phyloP scores from a whole-genome alignment of 2,113 vertebrate genomes.

The Xiphophorus couchianus region DNA sequence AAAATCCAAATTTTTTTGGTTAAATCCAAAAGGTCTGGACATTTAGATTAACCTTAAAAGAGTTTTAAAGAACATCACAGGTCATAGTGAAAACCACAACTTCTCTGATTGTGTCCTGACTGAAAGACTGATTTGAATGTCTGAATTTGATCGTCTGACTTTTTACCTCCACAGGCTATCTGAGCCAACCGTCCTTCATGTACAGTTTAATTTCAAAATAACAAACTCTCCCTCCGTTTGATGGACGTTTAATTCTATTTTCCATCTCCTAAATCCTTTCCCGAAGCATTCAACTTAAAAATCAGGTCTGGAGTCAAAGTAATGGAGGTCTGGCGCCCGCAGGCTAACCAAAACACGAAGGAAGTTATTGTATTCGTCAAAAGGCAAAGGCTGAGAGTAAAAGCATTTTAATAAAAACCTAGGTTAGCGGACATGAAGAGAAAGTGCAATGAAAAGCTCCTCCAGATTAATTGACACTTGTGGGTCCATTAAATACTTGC shows the following conservation, averaged over 20 bases:
- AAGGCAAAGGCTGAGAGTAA: constrained; percentile 36
- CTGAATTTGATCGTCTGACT: background rate
- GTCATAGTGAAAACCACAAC: background rate
- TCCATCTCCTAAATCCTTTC: constrained; percentile 1
- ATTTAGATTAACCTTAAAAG: background rate
- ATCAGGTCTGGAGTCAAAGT: constrained; percentile 12
- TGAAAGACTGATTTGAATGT: too few species aligned
- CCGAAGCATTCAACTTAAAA: constrained; percentile 12
- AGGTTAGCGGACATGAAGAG: constrained; percentile 63
- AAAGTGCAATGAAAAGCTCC: constrained; percentile 64
- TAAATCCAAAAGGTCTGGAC: background rate
- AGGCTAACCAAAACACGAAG: constrained; percentile 34
- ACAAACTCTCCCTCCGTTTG: background rate
- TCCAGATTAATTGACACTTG: constrained; percentile 70
- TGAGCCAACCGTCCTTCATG: background rate
- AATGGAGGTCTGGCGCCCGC: constrained; percentile 32
- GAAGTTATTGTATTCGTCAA: constrained; percentile 38
- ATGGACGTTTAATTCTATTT: background rate
- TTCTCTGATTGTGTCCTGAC: background rate
- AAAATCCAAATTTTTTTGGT: background rate
- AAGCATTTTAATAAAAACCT: constrained; percentile 65
- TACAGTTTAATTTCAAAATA: background rate
- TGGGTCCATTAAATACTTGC: constrained; percentile 72
- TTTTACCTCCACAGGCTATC: background rate
- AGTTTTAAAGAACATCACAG: background rate